Evolutionary conservation across 2,888 invertebrate species (phyloP), one percentile per base, ranked within the genome.

Genomic region (Quadroppia sp.): DNA sequence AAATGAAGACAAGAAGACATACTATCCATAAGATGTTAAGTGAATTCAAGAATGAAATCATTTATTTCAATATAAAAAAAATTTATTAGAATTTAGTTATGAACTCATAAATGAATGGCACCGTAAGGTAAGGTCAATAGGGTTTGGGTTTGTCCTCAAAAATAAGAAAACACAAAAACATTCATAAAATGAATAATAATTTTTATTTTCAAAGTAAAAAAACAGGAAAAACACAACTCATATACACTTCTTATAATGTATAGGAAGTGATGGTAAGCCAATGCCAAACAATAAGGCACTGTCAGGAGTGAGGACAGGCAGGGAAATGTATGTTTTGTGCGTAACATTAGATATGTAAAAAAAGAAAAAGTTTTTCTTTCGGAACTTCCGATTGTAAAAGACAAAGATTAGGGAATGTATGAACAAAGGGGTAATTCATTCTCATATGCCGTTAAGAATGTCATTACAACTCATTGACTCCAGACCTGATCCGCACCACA

Each of bases 401-500:
- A n/a, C n/a, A n/a, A n/a, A n/a, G n/a, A n/a, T n/a, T n/a, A n/a
- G n/a, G n/a, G n/a, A n/a, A n/a, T n/a, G n/a, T n/a, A n/a, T n/a
- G n/a, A n/a, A n/a, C n/a, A n/a, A n/a, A n/a, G n/a, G n/a, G n/a
- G n/a, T n/a, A n/a, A n/a, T n/a, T n/a, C n/a, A n/a, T n/a, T n/a
- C n/a, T n/a, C n/a, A n/a, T n/a, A n/a, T n/a, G n/a, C n/a, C n/a
- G n/a, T n/a, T n/a, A n/a, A n/a, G n/a, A n/a, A n/a, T n/a, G n/a
- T n/a, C n/a, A n/a, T n/a, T n/a, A n/a, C n/a, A n/a, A n/a, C n/a
- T n/a, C n/a, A n/a, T n/a, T n/a, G n/a, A n/a, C n/a, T n/a, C 61
- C 32, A 61, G 61, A 61, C 32, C 61, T 61, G 61, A 32, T 61
- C 61, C 61, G 32, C 61, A 61, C 61, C 61, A 61, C 61, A 61